Percentiles rank a stretch among this genome's conserved stretches.
Evolutionary conservation across 1,140 invertebrate genomes (phyloP).

Genomic region (Drosophila simulans): DNA sequence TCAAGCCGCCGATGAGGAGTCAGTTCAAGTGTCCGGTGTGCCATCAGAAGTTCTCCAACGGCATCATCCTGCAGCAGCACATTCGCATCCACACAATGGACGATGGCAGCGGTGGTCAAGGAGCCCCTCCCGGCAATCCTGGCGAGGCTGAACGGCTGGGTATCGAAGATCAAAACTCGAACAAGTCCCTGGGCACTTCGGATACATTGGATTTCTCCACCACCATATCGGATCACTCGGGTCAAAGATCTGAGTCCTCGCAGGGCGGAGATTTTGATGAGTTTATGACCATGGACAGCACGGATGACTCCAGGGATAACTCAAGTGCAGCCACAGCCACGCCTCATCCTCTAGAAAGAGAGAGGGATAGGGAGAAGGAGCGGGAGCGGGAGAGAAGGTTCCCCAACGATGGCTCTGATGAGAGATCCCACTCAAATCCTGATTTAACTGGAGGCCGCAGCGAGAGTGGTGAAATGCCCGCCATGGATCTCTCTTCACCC

Average conservation of each 20-base stretch:
- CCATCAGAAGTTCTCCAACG: constrained; percentile 98
- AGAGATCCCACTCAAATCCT: constrained; percentile 50
- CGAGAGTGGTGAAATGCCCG: constrained; percentile 53
- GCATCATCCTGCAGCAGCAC: constrained; percentile 97
- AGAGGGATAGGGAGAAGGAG: constrained; percentile 24
- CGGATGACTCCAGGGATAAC: constrained; percentile 77
- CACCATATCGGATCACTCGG: constrained; percentile 78
- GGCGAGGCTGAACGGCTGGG: constrained; percentile 48
- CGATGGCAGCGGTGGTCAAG: constrained; percentile 85
- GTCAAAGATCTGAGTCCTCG: constrained; percentile 78
- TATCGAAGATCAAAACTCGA: constrained; percentile 77
- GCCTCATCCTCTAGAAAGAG: constrained; percentile 47
- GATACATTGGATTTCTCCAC: constrained; percentile 81
- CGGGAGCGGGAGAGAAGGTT: constrained; percentile 15
- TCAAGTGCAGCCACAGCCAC: constrained; percentile 58
- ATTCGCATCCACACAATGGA: constrained; percentile 96
- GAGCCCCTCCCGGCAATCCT: constrained; percentile 5
- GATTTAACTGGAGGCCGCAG: constrained; percentile 48
- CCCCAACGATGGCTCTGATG: constrained; percentile 42
- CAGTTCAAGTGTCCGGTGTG: constrained; percentile 99
- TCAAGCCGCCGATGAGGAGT: constrained; percentile 95
- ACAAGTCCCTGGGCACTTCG: constrained; percentile 77
- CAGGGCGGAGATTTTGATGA: constrained; percentile 81
- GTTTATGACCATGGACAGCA: constrained; percentile 83
- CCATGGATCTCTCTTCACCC: constrained; percentile 75